Base-by-base conservation (phyloP, 1,140 invertebrate species). In the Hyposmocoma kahamanoa region DNA sequence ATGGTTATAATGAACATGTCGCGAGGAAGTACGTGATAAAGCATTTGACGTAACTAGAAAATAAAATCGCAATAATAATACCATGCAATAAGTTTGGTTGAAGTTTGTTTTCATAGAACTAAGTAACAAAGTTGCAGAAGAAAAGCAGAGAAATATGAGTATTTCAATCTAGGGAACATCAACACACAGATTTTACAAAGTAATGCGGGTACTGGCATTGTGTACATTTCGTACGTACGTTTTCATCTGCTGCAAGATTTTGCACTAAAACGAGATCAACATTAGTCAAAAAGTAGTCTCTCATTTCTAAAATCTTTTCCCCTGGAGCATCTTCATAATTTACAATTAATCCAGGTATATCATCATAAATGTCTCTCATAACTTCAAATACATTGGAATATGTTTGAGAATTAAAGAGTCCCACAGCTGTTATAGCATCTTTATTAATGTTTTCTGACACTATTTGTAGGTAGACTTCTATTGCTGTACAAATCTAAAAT, bases 401-500 rank as follows among this genome's bases (percentile, higher is more conserved):
- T n/a, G n/a, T n/a, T n/a, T n/a, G n/a, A n/a, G n/a, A n/a, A 22
- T 53, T 53, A 8, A 56, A 28, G 32, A 58, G 43, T 20, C 45
- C 50, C 17, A 67, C 28, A 24, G 66, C 42, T 18, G 56, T 57
- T 28, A 72, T 39, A 13, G 21, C 10, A 15, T 51, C 22, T 42
- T 57, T 64, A 19, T 56, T 56, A 1, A 68, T 10, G 53, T 68
- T 68, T 53, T 72, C 65, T 9, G 47, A 44, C 13, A 67, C 55
- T 15, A 62, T 64, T 56, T 72, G 65, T 6, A 57, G 15, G 22
- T 51, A 56, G 2, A 68, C 54, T 47, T 60, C 26, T 8, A 72
- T 20, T 1, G 56, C 51, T 9, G 47, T 22, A 6, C 21, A 13
- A 8, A 59, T 30, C 68, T 72, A 51, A 30, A 59, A n/a, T n/a